phyloP scores from a whole-genome alignment of 64 coral and sea anemone genomes.

The Actinia tenebrosa region DNA sequence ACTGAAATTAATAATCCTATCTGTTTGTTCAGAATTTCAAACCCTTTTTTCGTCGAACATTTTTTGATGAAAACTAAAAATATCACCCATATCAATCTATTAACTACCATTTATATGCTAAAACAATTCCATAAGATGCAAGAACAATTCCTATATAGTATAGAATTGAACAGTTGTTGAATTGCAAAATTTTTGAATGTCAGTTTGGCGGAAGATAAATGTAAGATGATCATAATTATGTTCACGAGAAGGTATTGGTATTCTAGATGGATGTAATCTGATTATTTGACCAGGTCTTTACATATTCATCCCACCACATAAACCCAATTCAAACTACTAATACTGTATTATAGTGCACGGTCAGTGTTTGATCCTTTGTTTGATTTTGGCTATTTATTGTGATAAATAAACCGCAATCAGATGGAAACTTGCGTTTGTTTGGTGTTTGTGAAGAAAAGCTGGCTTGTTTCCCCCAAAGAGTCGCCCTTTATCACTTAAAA shows the following conservation, averaged over 20 bases:
- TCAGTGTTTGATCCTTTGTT: slow-evolving; percentile 3
- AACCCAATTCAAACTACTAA: slow-evolving; percentile 3
- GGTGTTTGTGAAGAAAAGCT: neutral
- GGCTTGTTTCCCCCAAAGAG: neutral
- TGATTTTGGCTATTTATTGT: neutral
- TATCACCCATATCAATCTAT: neutral
- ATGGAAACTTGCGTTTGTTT: neutral
- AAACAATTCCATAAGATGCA: too few species aligned
- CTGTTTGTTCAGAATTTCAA: neutral
- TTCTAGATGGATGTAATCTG: neutral
- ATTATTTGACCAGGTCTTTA: neutral
- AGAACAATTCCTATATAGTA: neutral
- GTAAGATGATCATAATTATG: neutral
- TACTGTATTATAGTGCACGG: neutral
- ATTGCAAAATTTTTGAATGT: neutral
- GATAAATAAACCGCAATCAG: slow-evolving; percentile 4
- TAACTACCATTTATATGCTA: too few species aligned
- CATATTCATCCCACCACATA: neutral
- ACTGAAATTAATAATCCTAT: neutral
- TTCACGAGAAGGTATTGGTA: neutral
- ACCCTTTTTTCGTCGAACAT: neutral
- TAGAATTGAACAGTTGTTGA: neutral
- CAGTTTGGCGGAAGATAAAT: neutral
- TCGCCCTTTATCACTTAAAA: neutral
- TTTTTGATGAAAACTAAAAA: neutral